Evolutionary conservation across 2,797 vertebrate genomes (phyloP).

Genomic region (Craterocephalus amniculus): DNA sequence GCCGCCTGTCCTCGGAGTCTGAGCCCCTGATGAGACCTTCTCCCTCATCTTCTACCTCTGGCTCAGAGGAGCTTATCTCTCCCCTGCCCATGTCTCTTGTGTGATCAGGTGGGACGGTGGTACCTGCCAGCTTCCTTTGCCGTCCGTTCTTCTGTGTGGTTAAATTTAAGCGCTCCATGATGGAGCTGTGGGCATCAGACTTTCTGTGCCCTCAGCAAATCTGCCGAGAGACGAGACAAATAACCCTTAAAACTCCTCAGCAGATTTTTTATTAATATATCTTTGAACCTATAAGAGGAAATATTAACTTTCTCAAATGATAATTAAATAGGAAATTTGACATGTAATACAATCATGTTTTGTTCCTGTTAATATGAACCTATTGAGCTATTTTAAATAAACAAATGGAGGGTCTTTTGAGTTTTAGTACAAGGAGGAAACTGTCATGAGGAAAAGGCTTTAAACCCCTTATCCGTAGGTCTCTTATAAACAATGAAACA

Average conservation of each 20-base stretch:
- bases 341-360: neutral
- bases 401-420: no score
- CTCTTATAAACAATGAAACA: slow-evolving; percentile 3
- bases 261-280: neutral
- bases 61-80: slow-evolving; percentile 54
- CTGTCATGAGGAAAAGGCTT: neutral
- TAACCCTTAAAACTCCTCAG: neutral
- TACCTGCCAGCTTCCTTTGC: slow-evolving; percentile 73
- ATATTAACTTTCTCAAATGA: neutral
- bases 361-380: neutral
- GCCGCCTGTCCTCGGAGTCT: slow-evolving; percentile 48
- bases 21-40: slow-evolving; percentile 76
- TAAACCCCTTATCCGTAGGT: neutral
- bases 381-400: no score
- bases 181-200: slow-evolving; percentile 69
- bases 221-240: slow-evolving; percentile 45
- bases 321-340: neutral
- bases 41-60: slow-evolving; percentile 74
- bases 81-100: slow-evolving; percentile 36
- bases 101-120: slow-evolving; percentile 7
- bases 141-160: slow-evolving; percentile 77
- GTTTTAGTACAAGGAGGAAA: no score
- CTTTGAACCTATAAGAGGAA: neutral
- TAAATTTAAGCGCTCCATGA: slow-evolving; percentile 77
- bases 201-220: slow-evolving; percentile 50